Base-by-base conservation (phyloP, 2,113 vertebrate species). In the Thermophis baileyi region DNA sequence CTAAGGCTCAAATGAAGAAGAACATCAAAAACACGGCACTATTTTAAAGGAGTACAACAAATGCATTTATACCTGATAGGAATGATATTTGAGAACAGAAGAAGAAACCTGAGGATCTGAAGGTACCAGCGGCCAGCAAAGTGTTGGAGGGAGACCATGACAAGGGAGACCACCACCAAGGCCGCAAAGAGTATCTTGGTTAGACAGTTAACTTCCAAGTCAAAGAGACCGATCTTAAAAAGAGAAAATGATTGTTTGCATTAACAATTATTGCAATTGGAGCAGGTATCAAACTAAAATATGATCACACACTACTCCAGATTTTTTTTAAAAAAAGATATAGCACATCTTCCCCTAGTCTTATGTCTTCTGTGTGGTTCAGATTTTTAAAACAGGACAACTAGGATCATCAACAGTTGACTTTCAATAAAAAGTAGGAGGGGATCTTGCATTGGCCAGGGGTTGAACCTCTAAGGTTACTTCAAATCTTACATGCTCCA, bases 61-160 rank as follows among this genome's bases (percentile, higher is more conserved):
- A 30, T 1, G 49, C 6, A 0, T 1, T 63, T 97, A 63, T 10
- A 99, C 99, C 99, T 99, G 89, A 99, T 99, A 93, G 99, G 99
- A 55, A 99, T 99, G 81, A 99, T 99, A 96, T 99, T 98, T 22
- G 99, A 99, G 94, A 99, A 99, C 6, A 99, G 97, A 74, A 99
- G 98, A 10, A 99, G 98, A 96, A 99, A 99, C 49, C 99, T 98
- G 95, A 99, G 97, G 95, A 99, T 99, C 98, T 99, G 99, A 3
- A 99, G 99, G 96, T 99, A 99, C 99, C 99, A 99, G 5, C 99
- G 98, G 0, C 99, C 99, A 0, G 98, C 98, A 0, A 99, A 99
- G 96, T 99, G 99, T 96, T 99, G 99, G 0, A 99, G 98, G 1
- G 99, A 98, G 74, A 99, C 99, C 99, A 99, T 99, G 95, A 99